These are phyloP conservation scores for Halcyon malimbica DNA, from an alignment of 2,113 vertebrate species.

Conservation along the genomic window DNA sequence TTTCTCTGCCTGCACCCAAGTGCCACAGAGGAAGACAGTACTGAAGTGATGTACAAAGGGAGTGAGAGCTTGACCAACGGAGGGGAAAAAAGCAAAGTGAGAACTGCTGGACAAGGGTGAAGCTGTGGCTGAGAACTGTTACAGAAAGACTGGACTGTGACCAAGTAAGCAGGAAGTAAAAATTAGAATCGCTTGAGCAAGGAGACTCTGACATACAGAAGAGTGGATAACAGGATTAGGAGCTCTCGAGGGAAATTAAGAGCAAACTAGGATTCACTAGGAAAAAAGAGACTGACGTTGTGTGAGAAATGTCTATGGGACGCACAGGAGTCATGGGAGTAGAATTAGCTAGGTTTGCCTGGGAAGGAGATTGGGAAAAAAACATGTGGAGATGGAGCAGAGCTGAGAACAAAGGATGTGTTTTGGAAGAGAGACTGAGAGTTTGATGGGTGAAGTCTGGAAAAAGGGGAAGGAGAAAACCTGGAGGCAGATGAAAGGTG, in stretches of 20 bases:
- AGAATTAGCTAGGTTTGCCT: conserved; percentile 37
- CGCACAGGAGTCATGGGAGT: conserved; percentile 44
- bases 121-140: not conserved
- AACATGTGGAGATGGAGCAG: not conserved
- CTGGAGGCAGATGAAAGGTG: not conserved
- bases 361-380: conserved; percentile 33
- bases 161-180: conserved; percentile 62
- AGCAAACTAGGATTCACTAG: conserved; percentile 30
- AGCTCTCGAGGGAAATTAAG: conserved; percentile 36
- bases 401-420: not conserved
- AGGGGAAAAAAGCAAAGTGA: not conserved
- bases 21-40: not conserved
- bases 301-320: conserved; percentile 54
- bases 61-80: not conserved
- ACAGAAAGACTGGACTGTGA: conserved; percentile 34
- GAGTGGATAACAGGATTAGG: conserved; percentile 54
- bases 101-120: not conserved
- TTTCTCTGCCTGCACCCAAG: not conserved
- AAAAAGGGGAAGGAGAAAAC: not conserved
- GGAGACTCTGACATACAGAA: conserved; percentile 16
- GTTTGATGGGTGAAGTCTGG: not conserved
- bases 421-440: not conserved
- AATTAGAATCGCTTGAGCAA: conserved; percentile 6
- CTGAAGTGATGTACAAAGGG: not conserved
- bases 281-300: conserved; percentile 17